Evolutionary conservation across 1,140 invertebrate species (phyloP).

Genomic region (Riptortus pedestris): DNA sequence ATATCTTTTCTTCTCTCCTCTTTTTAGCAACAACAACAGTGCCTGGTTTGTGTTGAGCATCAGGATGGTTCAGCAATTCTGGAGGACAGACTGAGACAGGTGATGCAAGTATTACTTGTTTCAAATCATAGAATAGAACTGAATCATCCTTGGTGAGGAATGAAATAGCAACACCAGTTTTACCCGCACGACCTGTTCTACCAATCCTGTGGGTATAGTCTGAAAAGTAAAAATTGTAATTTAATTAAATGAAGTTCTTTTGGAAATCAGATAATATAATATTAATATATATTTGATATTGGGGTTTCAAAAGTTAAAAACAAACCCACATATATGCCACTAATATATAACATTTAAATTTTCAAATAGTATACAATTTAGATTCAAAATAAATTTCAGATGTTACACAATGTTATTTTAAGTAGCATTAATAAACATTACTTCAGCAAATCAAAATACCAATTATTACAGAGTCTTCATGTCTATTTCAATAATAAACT

Average conservation of each 20-base stretch:
- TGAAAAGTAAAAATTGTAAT: conserved; percentile 38
- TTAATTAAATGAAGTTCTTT: background rate
- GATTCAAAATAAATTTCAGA: too few relatives aligned
- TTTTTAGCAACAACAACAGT: conserved; percentile 87
- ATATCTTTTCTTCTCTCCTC: conserved; percentile 88
- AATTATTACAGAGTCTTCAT: too few relatives aligned
- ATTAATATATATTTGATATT: too few relatives aligned
- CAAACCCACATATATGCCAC: too few relatives aligned
- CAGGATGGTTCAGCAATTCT: conserved; percentile 94
- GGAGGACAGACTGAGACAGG: conserved; percentile 93
- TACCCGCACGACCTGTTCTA: conserved; percentile 95
- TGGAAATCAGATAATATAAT: too few relatives aligned
- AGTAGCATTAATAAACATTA: too few relatives aligned
- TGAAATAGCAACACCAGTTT: conserved; percentile 88
- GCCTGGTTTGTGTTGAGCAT: conserved; percentile 95
- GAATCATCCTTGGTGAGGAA: conserved; percentile 97
- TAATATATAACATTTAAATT: too few relatives aligned
- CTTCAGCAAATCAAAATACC: too few relatives aligned
- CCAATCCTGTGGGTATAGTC: conserved; percentile 99
- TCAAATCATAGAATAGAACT: conserved; percentile 91
- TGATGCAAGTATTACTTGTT: conserved; percentile 78
- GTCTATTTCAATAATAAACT: too few relatives aligned
- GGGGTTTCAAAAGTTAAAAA: too few relatives aligned
- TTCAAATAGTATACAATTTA: too few relatives aligned
- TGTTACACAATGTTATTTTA: too few relatives aligned